Evolutionary conservation across 2,797 vertebrate genomes (phyloP), one percentile per base, ranked within the genome.

Genomic region (Eupleurogrammus muticus): DNA sequence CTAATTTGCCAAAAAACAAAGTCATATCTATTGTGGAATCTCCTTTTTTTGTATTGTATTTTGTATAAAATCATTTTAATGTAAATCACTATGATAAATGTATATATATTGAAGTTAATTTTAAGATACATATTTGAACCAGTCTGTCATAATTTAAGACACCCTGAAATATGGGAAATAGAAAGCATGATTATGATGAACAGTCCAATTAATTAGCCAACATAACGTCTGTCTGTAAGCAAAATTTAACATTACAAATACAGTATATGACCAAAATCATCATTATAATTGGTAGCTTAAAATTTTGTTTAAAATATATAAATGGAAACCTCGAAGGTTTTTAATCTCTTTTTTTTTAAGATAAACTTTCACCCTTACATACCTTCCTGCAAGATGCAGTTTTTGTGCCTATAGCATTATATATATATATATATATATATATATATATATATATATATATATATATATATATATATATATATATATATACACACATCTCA

Each of bases 1-100:
- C 51, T 57, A 51, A 42, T 28, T 71, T 48, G n/a, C 13, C 17
- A 64, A 13, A 81, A 36, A 59, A 8, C 46, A 55, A 46, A 48
- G 24, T n/a, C 5, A 42, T 12, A 71, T 53, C n/a, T 49, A 5
- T 64, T n/a, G 46, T 38, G 17, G 13, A 5, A 42, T 28, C 6
- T 28, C 6, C 6, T 28, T 28, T 28, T 3, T 28, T 28, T 28
- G 3, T 28, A 28, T 28, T 28, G n/a, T n/a, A n/a, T n/a, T n/a
- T n/a, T n/a, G n/a, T n/a, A n/a, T n/a, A n/a, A n/a, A n/a, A n/a
- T 28, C 28, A 3, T 28, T 28, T 28, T 3, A 28, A 28, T 28
- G 6, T 3, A 28, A 28, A 28, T 3, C 6, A 28, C 3, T 28
- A 28, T 28, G 3, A 28, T 3, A 3, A 3, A 28, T 3, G 28